phyloP scores from a whole-genome alignment of 2,888 invertebrate genomes.

The Conus canariensis region DNA sequence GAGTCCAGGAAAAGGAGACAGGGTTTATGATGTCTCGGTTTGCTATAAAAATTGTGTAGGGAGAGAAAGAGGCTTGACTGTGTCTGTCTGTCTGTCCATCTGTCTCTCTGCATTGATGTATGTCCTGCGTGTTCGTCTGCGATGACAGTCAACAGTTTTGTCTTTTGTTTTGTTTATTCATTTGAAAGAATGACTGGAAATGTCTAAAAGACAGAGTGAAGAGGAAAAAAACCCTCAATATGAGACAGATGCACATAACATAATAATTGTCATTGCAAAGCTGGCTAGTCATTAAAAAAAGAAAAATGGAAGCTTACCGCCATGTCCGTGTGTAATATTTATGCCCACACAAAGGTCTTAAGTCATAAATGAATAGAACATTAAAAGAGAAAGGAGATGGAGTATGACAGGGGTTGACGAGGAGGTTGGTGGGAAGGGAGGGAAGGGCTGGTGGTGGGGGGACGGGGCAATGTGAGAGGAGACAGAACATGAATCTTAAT shows the following conservation, averaged over 20 bases:
- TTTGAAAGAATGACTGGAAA: too few relatives aligned
- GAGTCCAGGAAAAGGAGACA: not conserved
- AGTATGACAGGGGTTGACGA: too few relatives aligned
- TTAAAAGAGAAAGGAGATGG: not conserved
- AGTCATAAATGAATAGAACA: not conserved
- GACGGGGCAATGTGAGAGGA: not conserved
- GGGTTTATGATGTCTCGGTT: constrained; percentile 3
- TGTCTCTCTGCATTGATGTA: not conserved
- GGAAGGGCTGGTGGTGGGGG: not conserved
- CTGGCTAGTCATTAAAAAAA: too few relatives aligned
- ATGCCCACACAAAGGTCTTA: constrained; percentile 6
- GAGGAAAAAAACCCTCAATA: too few relatives aligned
- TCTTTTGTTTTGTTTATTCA: too few relatives aligned
- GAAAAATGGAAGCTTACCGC: too few relatives aligned
- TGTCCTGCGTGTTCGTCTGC: not conserved
- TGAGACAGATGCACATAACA: too few relatives aligned
- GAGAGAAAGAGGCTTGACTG: not conserved
- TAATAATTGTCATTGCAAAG: too few relatives aligned
- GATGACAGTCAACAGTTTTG: not conserved
- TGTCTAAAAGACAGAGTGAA: too few relatives aligned
- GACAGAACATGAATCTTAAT: not conserved
- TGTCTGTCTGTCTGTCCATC: not conserved
- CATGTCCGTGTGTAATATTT: not conserved
- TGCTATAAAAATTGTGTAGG: not conserved
- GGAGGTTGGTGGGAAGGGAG: not conserved